These are phyloP conservation scores for Mus caroli DNA, from an alignment of 2,797 vertebrate genomes.

Conservation along the genomic window DNA sequence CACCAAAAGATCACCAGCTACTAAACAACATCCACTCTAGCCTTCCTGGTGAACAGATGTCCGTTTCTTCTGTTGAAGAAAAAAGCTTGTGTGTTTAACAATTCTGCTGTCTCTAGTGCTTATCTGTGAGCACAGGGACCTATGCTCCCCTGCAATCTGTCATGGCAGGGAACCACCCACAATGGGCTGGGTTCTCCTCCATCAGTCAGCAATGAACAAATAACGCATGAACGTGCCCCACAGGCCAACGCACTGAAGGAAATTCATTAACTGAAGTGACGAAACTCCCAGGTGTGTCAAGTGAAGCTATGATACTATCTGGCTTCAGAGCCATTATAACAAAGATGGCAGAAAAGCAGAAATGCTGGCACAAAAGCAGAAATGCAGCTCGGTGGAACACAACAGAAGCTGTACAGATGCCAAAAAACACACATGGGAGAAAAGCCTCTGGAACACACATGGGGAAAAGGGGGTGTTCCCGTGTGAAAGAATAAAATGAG, in stretches of 20 bases:
- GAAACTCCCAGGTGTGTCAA: not conserved
- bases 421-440: not conserved
- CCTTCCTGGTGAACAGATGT: not conserved
- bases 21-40: not conserved
- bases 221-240: not conserved
- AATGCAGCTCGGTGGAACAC: not conserved
- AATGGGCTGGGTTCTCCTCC: not conserved
- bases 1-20: not conserved
- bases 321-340: not conserved
- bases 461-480: not conserved
- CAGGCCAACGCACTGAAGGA: not conserved
- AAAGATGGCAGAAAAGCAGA: not conserved
- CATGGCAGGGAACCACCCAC: not conserved
- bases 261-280: not conserved
- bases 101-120: not conserved
- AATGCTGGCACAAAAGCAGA: not conserved
- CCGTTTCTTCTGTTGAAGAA: not conserved
- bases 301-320: not conserved
- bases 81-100: not conserved
- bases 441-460: not conserved
- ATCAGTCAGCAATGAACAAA: not conserved
- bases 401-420: not conserved
- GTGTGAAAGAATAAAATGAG: not conserved
- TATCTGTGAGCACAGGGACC: not conserved
- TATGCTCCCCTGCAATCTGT: not conserved